Evolutionary conservation across 2,113 vertebrate species (phyloP).

Genomic region (Campylomormyrus numenius): DNA sequence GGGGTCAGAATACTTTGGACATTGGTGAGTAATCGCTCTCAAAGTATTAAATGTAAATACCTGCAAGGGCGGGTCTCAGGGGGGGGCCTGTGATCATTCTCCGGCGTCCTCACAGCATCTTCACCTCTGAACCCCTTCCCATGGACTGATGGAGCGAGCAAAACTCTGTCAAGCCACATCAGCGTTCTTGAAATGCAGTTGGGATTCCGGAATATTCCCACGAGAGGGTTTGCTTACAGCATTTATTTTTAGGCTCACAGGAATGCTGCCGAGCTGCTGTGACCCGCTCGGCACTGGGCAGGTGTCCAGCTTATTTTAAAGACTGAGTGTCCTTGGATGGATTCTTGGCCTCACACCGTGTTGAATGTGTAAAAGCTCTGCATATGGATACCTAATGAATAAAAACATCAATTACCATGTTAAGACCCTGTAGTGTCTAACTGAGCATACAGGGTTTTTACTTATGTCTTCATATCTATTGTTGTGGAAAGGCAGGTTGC

Average conservation of each 20-base stretch:
- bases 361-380: not conserved
- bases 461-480: conserved; percentile 17
- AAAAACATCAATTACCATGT: conserved; percentile 4
- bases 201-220: conserved; percentile 36
- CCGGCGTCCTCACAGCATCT: conserved; percentile 10
- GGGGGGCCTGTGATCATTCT: conserved; percentile 25
- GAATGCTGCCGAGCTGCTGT: conserved; percentile 28
- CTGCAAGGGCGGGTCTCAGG: not conserved
- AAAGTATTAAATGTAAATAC: not conserved
- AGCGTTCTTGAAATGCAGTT: conserved; percentile 50
- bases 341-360: not conserved
- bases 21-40: not conserved
- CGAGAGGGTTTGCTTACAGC: conserved; percentile 17
- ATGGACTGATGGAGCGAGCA: conserved; percentile 18
- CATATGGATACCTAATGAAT: not conserved
- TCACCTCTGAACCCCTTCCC: conserved; percentile 37
- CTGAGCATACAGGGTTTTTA: conserved; percentile 3
- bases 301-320: not conserved
- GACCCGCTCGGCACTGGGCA: conserved; percentile 22
- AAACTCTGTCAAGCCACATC: not conserved
- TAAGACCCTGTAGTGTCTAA: conserved; percentile 18
- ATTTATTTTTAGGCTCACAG: conserved; percentile 43
- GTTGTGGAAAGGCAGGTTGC: conserved; percentile 9
- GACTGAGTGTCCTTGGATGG: conserved; percentile 19
- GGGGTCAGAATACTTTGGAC: not conserved